Evolutionary conservation across 2,113 vertebrate species (phyloP).

Genomic region (Piaya cayana): DNA sequence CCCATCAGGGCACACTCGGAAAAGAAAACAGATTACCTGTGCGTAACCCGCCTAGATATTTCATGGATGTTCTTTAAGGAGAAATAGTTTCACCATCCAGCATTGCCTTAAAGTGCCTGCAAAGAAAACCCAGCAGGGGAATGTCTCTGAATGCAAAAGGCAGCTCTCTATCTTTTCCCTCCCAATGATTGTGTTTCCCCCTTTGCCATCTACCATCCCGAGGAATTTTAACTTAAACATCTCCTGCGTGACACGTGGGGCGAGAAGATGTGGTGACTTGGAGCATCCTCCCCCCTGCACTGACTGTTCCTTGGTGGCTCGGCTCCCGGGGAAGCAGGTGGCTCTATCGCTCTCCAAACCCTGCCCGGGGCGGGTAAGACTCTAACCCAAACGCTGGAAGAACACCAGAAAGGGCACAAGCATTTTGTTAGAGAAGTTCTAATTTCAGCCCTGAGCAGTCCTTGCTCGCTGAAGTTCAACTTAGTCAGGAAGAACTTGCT

Average conservation of each 20-base stretch:
- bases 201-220: not conserved
- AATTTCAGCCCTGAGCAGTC: not conserved
- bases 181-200: not conserved
- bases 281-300: not conserved
- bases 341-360: not conserved
- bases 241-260: not conserved
- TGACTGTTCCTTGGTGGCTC: accelerated
- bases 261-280: not conserved
- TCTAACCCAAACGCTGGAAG: accelerated
- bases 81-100: not conserved
- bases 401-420: not conserved
- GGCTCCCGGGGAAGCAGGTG: not conserved
- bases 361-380: accelerated
- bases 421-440: not conserved
- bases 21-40: constrained; percentile 38
- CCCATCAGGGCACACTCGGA: not conserved
- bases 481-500: constrained; percentile 61
- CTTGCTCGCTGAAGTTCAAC: constrained; percentile 28
- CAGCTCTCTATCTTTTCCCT: not conserved
- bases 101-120: not conserved
- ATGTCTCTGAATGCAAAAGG: not conserved
- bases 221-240: not conserved
- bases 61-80: not conserved
- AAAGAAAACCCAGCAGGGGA: not conserved
- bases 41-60: not conserved